phyloP scores from a whole-genome alignment of 2,888 invertebrate genomes.

The Adineta ricciae region DNA sequence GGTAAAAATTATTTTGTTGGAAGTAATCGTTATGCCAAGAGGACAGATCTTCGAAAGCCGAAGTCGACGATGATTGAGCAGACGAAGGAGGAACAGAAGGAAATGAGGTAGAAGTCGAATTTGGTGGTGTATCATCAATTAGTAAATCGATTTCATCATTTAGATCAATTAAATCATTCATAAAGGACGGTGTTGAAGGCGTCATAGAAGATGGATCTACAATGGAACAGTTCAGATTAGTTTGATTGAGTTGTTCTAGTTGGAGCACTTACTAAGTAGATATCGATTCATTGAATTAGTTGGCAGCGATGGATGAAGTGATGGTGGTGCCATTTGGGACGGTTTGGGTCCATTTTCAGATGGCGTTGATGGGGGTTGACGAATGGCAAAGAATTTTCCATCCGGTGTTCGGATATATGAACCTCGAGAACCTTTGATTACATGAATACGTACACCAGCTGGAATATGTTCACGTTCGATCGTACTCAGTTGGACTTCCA shows the following conservation, averaged over 20 bases:
- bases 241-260: no score
- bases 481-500: neutral
- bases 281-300: neutral
- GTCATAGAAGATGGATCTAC: neutral
- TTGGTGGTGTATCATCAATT: neutral
- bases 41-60: neutral
- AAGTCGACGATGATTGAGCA: neutral
- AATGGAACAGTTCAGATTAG: neutral
- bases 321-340: neutral
- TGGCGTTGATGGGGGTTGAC: neutral
- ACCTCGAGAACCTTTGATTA: slow-evolving; percentile 84
- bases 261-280: neutral
- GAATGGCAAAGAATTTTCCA: slow-evolving; percentile 82
- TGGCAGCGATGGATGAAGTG: neutral
- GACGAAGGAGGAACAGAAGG: neutral
- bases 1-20: neutral
- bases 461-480: slow-evolving; percentile 55
- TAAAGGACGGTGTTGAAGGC: neutral
- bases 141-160: neutral
- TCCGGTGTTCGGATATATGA: slow-evolving; percentile 88
- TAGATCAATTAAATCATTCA: neutral
- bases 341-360: neutral
- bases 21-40: neutral
- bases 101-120: neutral
- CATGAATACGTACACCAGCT: slow-evolving; percentile 85